Base-by-base conservation (phyloP, 92 coral and sea anemone genomes). In the Phenganax stokvisi region DNA sequence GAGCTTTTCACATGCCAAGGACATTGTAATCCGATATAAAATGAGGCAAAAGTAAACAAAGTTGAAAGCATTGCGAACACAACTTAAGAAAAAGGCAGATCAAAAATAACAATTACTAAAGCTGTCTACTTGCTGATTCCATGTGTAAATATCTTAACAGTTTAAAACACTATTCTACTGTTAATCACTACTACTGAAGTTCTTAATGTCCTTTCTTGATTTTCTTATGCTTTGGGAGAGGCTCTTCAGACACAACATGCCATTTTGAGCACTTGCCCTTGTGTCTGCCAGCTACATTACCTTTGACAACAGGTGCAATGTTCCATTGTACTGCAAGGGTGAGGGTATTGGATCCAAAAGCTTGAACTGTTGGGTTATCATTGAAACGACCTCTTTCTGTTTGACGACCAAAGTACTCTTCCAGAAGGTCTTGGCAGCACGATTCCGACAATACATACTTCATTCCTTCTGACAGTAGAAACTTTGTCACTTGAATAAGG, bases 61-160 rank as follows among this genome's bases (percentile, higher is more conserved):
- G 81, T 74, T 12, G 15, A 88, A 82, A 65, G 88, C 84, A 80
- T 87, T 88, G 20, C 69, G 88, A 72, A 88, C 81, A 74, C 80
- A 85, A 59, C 83, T 88, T 20, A 68, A 76, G 58, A 57, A 27
- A 9, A 20, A 31, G n/a, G 56, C 16, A 13, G 65, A 59, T 25
- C 47, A 37, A 37, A 37, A 37, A 37, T 5, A 37, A 37, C 47
- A 37, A 37, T 37, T 37, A 37, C 47, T 37, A 37, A 37, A 37
- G 47, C 47, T 37, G 47, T 37, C 47, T 37, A 37, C 47, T 37
- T 37, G 47, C 47, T 37, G 47, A 37, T 37, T 37, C 47, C 47
- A 37, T 37, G 47, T 37, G 5, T 37, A 37, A 37, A 37, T 37
- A 37, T 37, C 47, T 37, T 37, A 37, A 37, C 47, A 37, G 47